Evolutionary conservation across 2,113 vertebrate species (phyloP).

Genomic region (Pelecanus crispus): DNA sequence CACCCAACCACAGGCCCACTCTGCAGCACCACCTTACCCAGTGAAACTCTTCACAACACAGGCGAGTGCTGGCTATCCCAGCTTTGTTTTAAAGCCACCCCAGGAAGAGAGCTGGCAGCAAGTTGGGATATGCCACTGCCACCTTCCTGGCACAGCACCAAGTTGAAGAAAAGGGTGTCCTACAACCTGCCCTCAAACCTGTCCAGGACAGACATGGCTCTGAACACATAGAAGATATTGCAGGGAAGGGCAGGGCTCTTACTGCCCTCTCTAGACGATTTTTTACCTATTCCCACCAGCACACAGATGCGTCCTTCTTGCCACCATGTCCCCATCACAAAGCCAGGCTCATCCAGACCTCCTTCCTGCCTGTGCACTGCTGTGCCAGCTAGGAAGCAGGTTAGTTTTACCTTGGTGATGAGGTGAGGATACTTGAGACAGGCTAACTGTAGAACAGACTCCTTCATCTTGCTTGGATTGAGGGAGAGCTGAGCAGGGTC

Average conservation of each 20-base stretch:
- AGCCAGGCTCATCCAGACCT: not conserved
- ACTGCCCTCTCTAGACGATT: not conserved
- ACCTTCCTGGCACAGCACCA: not conserved
- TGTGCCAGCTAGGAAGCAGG: not conserved
- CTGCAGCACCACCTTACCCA: not conserved
- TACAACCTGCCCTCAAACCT: not conserved
- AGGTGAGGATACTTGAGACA: slow-evolving; percentile 89
- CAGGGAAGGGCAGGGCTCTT: not conserved
- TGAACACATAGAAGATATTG: not conserved
- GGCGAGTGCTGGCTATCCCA: not conserved
- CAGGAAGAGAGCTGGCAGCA: not conserved
- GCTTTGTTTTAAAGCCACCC: not conserved
- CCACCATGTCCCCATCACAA: not conserved
- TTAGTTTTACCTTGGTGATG: slow-evolving; percentile 89
- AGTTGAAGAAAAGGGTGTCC: not conserved
- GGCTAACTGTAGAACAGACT: slow-evolving; percentile 83
- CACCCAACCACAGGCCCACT: not conserved
- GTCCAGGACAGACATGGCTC: not conserved
- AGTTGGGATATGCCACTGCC: not conserved
- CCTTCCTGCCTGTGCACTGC: not conserved
- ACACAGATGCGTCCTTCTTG: not conserved
- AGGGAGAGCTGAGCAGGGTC: slow-evolving; percentile 66
- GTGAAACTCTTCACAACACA: not conserved
- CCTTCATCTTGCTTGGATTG: slow-evolving; percentile 71
- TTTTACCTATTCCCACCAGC: not conserved